These are phyloP conservation scores for Romanogobio albipinnatus DNA, from an alignment of 2,113 vertebrate genomes.

Conservation along the genomic window DNA sequence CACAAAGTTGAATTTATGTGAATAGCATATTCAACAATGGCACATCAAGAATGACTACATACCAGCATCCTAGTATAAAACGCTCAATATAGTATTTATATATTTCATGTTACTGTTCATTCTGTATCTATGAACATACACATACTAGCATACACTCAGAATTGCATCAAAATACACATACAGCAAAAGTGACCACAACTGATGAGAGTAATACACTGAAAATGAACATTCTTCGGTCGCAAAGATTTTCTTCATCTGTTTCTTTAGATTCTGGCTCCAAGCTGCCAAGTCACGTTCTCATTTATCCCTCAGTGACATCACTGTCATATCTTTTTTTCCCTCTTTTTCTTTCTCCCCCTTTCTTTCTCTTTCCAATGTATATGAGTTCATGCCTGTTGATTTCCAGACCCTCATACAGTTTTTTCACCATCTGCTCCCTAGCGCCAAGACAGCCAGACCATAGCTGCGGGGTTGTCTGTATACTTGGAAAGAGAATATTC, in stretches of 20 bases:
- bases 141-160: background rate
- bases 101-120: background rate
- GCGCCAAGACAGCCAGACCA: slow-evolving; percentile 48
- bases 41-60: background rate
- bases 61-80: background rate
- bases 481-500: slow-evolving; percentile 21
- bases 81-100: background rate
- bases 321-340: background rate
- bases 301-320: slow-evolving; percentile 55
- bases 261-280: slow-evolving; percentile 28
- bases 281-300: slow-evolving; percentile 16
- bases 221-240: background rate
- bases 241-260: background rate
- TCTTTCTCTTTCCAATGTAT: background rate
- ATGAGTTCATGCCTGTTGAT: slow-evolving; percentile 32
- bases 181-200: slow-evolving; percentile 4
- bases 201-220: background rate
- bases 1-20: background rate
- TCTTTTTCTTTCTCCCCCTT: background rate
- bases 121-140: background rate
- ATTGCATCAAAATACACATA: background rate
- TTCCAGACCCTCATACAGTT: slow-evolving; percentile 30
- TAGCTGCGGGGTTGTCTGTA: slow-evolving; percentile 35
- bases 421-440: slow-evolving; percentile 55
- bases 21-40: background rate